phyloP scores from a whole-genome alignment of 2,888 invertebrate species.

The Andrena fulva region DNA sequence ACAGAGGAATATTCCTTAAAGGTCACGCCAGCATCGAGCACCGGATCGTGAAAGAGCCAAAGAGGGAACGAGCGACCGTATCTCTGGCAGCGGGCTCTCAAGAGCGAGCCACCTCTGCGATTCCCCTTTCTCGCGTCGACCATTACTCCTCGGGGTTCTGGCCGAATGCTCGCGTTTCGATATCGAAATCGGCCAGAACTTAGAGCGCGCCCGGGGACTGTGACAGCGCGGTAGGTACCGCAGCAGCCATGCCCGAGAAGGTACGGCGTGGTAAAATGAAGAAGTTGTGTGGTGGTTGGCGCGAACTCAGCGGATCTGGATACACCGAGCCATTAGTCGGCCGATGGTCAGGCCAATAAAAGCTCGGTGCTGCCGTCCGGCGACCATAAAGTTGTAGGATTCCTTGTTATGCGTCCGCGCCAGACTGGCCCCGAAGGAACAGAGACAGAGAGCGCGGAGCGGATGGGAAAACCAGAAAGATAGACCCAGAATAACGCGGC shows the following conservation, averaged over 20 bases:
- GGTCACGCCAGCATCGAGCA: background rate
- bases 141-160: slow-evolving; percentile 7
- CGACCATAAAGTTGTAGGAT: slow-evolving; percentile 79
- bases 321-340: slow-evolving; percentile 75
- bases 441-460: slow-evolving; percentile 15
- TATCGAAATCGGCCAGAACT: slow-evolving; percentile 2
- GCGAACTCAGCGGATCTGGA: slow-evolving; percentile 73
- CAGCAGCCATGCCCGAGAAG: slow-evolving; percentile 40
- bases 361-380: slow-evolving; percentile 70
- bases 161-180: slow-evolving; percentile 23
- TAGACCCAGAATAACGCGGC: slow-evolving; percentile 28
- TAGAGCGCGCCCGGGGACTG: background rate
- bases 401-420: slow-evolving; percentile 76
- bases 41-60: slow-evolving; percentile 14
- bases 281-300: slow-evolving; percentile 70
- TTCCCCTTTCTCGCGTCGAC: background rate
- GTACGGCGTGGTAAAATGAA: slow-evolving; percentile 73
- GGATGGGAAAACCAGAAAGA: slow-evolving; percentile 23
- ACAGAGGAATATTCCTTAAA: background rate
- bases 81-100: slow-evolving; percentile 13
- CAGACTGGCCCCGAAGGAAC: slow-evolving; percentile 34
- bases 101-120: slow-evolving; percentile 12
- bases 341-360: slow-evolving; percentile 77
- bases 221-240: slow-evolving; percentile 54
- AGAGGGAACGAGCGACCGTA: slow-evolving; percentile 20